These are phyloP conservation scores for Lasioglossum villosulum DNA, from an alignment of 2,888 invertebrate species.

Conservation along the genomic window DNA sequence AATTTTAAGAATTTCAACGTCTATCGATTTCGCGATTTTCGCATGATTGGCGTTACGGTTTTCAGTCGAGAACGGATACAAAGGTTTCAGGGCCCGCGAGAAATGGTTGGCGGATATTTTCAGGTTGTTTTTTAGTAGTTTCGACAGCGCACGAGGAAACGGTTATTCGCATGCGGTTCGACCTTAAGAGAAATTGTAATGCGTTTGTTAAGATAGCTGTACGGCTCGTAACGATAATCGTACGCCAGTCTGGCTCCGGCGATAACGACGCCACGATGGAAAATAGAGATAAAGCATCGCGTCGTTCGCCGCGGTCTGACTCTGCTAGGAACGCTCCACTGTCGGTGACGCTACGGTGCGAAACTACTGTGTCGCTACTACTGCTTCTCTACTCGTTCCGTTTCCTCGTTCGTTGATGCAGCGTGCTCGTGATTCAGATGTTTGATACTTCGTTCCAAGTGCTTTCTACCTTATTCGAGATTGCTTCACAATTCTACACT, in stretches of 20 bases:
- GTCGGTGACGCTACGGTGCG: background rate
- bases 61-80: background rate
- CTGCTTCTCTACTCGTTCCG: background rate
- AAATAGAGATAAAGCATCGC: conserved; percentile 47
- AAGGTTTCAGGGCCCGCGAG: background rate
- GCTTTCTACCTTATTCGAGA: background rate
- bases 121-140: background rate
- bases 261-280: conserved; percentile 39
- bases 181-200: conserved; percentile 41
- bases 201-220: conserved; percentile 47
- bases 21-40: background rate
- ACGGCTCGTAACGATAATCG: conserved; percentile 35
- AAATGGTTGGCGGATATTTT: background rate
- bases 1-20: background rate
- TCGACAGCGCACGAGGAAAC: background rate
- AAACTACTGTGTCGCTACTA: background rate
- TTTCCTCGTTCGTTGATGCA: background rate
- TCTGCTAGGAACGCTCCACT: background rate
- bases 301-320: background rate
- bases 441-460: background rate
- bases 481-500: too few relatives aligned
- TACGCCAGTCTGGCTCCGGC: conserved; percentile 35
- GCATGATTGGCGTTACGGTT: background rate
- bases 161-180: conserved; percentile 9
- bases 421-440: background rate